Percentiles rank a stretch among this genome's conserved stretches.
Evolutionary conservation across 2,888 invertebrate genomes (phyloP).

Genomic region (Elmis aenea): DNA sequence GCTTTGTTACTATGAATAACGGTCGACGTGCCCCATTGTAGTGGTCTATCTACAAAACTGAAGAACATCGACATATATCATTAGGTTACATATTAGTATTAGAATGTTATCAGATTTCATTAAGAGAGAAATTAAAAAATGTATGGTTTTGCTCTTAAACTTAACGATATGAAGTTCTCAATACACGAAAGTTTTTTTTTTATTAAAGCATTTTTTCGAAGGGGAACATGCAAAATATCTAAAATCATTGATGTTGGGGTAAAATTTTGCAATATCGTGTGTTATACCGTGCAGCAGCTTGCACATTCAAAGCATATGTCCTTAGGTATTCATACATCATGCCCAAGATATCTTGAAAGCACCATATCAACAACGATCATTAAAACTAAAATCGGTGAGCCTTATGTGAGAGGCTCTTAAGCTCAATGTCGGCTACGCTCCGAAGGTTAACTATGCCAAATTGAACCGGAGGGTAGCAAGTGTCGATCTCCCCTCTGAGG

Average conservation of each 20-base stretch:
- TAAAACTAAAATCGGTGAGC: conserved; percentile 22
- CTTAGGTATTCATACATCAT: conserved; percentile 38
- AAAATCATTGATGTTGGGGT: no score
- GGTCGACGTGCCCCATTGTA: conserved; percentile 43
- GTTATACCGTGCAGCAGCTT: conserved; percentile 20
- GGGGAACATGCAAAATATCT: no score
- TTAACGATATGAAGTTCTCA: no score
- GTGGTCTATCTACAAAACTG: conserved; percentile 35
- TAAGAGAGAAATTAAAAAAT: no score
- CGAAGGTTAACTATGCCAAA: conserved; percentile 40
- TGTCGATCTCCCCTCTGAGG: conserved; percentile 30
- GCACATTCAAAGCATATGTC: conserved; percentile 32
- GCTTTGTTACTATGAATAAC: conserved; percentile 43
- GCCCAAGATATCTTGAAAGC: conserved; percentile 31
- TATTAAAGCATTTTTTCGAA: no score
- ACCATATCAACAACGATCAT: conserved; percentile 36
- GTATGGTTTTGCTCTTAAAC: no score
- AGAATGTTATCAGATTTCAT: conserved; percentile 36
- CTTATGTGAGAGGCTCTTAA: conserved; percentile 22
- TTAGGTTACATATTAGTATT: conserved; percentile 31
- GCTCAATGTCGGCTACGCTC: conserved; percentile 24
- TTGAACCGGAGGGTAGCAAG: conserved; percentile 37
- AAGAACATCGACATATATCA: conserved; percentile 25
- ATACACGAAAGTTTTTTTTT: no score
- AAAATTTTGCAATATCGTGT: conserved; percentile 29